Percentiles rank a stretch among this genome's conserved stretches.
phyloP scores from a whole-genome alignment of 2,113 vertebrate genomes.

The Camarhynchus parvulus region DNA sequence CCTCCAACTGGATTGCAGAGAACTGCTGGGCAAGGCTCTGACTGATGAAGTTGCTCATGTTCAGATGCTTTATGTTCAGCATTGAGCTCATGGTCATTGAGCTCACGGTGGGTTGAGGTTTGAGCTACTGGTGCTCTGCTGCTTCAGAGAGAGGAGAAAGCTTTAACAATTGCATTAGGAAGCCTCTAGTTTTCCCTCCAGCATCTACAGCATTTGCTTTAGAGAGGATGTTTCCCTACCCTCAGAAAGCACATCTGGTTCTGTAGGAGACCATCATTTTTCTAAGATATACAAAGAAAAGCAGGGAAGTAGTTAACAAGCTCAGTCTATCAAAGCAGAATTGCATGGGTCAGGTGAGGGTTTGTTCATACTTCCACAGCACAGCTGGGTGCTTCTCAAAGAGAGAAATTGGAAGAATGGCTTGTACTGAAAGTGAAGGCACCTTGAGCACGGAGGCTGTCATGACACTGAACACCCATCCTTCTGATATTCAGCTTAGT shows the following conservation, averaged over 20 bases:
- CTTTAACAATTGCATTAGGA: not conserved
- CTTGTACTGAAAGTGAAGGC: not conserved
- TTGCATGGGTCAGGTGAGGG: not conserved
- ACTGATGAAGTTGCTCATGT: not conserved
- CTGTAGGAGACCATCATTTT: not conserved
- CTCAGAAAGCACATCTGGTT: not conserved
- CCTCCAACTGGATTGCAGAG: not conserved
- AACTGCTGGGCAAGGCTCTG: not conserved
- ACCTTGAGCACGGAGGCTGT: not conserved
- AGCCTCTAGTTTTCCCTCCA: not conserved
- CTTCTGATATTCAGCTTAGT: not conserved
- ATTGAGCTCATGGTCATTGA: not conserved
- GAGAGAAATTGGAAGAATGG: not conserved
- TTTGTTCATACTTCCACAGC: not conserved
- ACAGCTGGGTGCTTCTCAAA: not conserved
- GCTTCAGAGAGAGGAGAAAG: not conserved
- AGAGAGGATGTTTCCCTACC: not conserved
- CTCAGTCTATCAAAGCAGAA: not conserved
- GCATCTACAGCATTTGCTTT: not conserved
- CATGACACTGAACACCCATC: not conserved
- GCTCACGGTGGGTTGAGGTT: not conserved
- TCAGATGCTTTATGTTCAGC: not conserved
- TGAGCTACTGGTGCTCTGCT: not conserved
- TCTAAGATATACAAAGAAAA: not conserved
- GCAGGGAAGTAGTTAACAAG: not conserved